A percentile compares a stretch with the other conserved stretches of the same genome.
phyloP scores from a whole-genome alignment of 2,888 invertebrate genomes.

The Acholoe squamosa region DNA sequence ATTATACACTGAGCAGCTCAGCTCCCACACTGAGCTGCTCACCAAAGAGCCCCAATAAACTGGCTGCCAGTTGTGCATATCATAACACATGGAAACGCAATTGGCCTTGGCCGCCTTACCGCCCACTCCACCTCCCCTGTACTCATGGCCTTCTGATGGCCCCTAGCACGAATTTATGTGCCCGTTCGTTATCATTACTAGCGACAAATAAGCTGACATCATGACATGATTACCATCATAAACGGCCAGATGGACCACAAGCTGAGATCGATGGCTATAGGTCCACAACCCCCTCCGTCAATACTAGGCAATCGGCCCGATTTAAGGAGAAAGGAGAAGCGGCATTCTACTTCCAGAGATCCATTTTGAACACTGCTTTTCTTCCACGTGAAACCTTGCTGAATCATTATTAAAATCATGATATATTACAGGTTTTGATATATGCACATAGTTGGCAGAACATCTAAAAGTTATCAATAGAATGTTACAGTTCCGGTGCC shows the following conservation, averaged over 20 bases:
- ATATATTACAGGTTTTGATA: too few relatives aligned
- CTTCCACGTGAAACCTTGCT: too few relatives aligned
- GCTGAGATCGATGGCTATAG: not conserved
- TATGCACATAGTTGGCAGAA: too few relatives aligned
- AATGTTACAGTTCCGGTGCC: too few relatives aligned
- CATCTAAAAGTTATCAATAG: too few relatives aligned
- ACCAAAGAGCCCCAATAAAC: not conserved
- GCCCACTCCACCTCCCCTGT: not conserved
- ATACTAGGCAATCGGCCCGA: too few relatives aligned
- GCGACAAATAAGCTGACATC: constrained; percentile 42
- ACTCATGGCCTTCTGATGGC: not conserved
- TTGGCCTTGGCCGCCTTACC: not conserved
- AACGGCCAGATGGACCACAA: constrained; percentile 36
- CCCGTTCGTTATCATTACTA: constrained; percentile 26
- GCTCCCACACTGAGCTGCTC: constrained; percentile 5
- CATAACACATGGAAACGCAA: not conserved
- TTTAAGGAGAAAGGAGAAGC: too few relatives aligned
- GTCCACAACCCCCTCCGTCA: not conserved
- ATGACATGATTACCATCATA: constrained; percentile 48
- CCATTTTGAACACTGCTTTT: too few relatives aligned
- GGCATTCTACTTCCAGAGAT: too few relatives aligned
- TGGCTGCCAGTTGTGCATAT: not conserved
- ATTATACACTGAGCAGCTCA: not conserved
- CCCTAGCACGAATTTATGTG: not conserved
- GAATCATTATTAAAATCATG: too few relatives aligned